Evolutionary conservation across 2,113 vertebrate species (phyloP).

Genomic region (Percina caprodes): DNA sequence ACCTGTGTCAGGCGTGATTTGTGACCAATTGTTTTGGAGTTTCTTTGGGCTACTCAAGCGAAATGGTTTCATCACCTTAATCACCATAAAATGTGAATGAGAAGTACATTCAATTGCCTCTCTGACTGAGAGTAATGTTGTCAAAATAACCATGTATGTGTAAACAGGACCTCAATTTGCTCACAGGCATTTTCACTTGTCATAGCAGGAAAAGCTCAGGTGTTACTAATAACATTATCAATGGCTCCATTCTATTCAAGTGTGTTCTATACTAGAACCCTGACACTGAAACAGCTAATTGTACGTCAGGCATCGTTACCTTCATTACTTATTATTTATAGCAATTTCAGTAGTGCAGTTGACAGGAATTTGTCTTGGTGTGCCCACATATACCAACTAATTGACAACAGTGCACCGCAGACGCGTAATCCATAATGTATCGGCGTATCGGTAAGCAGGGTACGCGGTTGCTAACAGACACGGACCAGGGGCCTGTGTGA

Average conservation of each 20-base stretch:
- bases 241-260: neutral
- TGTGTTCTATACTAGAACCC: neutral
- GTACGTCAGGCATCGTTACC: neutral
- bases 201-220: neutral
- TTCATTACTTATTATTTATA: neutral
- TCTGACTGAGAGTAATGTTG: neutral
- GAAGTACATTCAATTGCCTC: too few relatives aligned
- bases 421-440: too few relatives aligned
- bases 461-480: too few relatives aligned
- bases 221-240: neutral
- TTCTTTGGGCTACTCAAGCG: neutral
- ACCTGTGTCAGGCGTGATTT: slow-evolving; percentile 28
- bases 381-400: too few relatives aligned
- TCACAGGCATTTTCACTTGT: neutral
- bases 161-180: neutral
- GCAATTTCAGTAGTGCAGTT: too few relatives aligned
- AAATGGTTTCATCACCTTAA: neutral
- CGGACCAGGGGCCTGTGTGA: too few relatives aligned
- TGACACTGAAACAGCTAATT: neutral
- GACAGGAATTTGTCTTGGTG: too few relatives aligned
- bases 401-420: too few relatives aligned
- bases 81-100: neutral
- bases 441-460: too few relatives aligned
- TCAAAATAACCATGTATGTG: too few relatives aligned
- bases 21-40: slow-evolving; percentile 5